Percentiles rank a stretch among this genome's conserved stretches.
Evolutionary conservation across 35 echinoderm and acorn worm species (phyloP).

Genomic region (Nesometra sesokonis): DNA sequence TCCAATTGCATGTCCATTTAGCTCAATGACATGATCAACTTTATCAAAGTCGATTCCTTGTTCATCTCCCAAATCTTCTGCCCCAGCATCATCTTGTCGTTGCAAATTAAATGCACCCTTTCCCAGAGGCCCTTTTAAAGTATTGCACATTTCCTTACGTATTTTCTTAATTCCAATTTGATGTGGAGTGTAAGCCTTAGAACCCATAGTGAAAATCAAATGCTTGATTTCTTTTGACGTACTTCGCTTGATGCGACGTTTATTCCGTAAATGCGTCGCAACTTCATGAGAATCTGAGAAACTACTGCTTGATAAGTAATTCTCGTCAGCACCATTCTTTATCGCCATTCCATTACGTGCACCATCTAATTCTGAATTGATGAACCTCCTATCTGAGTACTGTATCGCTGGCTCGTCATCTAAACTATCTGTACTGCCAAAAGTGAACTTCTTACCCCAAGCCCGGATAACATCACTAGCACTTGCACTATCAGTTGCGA

Average conservation of each 20-base stretch:
- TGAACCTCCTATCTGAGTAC: constrained; percentile 22
- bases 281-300: constrained; percentile 45
- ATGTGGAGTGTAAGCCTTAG: constrained; percentile 61
- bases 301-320: constrained; percentile 50
- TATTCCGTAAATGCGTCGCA: neutral
- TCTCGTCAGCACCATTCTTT: constrained; percentile 7
- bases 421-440: constrained; percentile 62
- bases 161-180: constrained; percentile 75
- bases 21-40: constrained; percentile 70
- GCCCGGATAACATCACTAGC: constrained; percentile 53
- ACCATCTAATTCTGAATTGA: neutral
- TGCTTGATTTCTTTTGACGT: constrained; percentile 21
- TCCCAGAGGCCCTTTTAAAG: constrained; percentile 49
- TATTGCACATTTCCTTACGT: constrained; percentile 31
- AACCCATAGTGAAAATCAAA: constrained; percentile 55
- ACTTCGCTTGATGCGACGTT: neutral
- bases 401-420: constrained; percentile 56
- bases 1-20: constrained; percentile 63
- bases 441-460: constrained; percentile 74
- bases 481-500: constrained; percentile 58
- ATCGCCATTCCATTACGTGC: neutral
- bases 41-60: constrained; percentile 56
- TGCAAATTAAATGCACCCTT: neutral
- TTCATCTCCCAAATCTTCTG: neutral
- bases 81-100: neutral